Conservation (phyloP, 2,113 vertebrate species). For the Paratilapia polleni region DNA sequence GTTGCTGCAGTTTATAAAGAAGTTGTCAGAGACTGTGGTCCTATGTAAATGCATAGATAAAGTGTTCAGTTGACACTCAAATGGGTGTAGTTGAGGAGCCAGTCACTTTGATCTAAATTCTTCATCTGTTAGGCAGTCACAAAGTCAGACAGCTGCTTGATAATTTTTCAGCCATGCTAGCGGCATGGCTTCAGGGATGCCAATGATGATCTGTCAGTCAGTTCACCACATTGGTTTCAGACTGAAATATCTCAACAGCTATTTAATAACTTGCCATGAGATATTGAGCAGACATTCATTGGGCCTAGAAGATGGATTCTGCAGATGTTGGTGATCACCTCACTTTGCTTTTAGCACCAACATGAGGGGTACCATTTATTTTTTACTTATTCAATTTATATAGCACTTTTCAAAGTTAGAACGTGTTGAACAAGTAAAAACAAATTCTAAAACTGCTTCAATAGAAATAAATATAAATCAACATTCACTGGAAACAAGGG, state of each 20-base stretch:
- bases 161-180: slow-evolving; percentile 1
- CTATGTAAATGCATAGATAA: background rate
- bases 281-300: background rate
- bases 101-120: slow-evolving; percentile 22
- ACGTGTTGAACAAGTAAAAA: background rate
- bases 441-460: background rate
- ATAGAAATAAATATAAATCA: background rate
- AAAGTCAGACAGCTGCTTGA: slow-evolving; percentile 1
- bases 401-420: background rate
- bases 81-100: background rate
- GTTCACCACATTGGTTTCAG: background rate
- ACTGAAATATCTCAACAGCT: background rate
- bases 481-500: background rate
- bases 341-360: background rate
- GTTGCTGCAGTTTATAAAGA: background rate
- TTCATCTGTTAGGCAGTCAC: background rate
- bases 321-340: background rate
- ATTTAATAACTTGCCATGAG: background rate
- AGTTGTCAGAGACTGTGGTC: background rate
- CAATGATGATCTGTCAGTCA: background rate
- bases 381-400: background rate
- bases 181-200: background rate
- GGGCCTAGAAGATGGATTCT: background rate
- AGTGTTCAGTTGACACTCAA: slow-evolving; percentile 8
- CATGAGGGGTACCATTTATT: background rate